phyloP scores from a whole-genome alignment of 2,797 vertebrate species.

The Benthosema pterotum region DNA sequence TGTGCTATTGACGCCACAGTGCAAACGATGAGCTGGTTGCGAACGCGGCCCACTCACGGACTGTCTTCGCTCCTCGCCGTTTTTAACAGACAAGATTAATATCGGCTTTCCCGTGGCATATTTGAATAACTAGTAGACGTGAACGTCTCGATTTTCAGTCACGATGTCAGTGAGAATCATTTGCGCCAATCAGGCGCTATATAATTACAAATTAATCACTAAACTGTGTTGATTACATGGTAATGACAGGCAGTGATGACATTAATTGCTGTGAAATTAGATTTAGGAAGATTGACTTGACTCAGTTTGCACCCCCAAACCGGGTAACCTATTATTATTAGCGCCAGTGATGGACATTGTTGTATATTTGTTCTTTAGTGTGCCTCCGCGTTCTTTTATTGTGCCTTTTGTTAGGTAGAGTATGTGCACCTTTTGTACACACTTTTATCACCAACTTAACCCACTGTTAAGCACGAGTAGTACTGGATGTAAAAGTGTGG shows the following conservation, averaged over 20 bases:
- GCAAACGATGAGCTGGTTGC: background rate
- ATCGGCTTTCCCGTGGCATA: background rate
- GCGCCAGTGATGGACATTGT: background rate
- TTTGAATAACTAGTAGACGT: slow-evolving; percentile 11
- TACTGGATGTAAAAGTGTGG: slow-evolving; percentile 5
- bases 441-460: background rate
- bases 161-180: slow-evolving; percentile 46
- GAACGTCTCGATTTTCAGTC: slow-evolving; percentile 29
- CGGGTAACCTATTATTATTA: slow-evolving; percentile 14
- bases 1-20: background rate
- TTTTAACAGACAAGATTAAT: background rate
- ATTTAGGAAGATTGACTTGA: slow-evolving; percentile 43
- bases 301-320: slow-evolving; percentile 30
- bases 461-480: background rate
- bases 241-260: slow-evolving; percentile 44
- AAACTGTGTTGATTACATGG: slow-evolving; percentile 59
- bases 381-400: too few relatives aligned
- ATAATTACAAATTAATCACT: slow-evolving; percentile 61
- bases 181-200: slow-evolving; percentile 57
- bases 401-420: too few relatives aligned
- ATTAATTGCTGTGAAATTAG: slow-evolving; percentile 68
- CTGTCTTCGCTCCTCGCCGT: background rate
- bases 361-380: background rate
- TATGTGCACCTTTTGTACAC: background rate
- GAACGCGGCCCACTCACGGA: background rate